Conservation (phyloP, 2,113 vertebrate genomes). For the Xiphophorus maculatus region DNA sequence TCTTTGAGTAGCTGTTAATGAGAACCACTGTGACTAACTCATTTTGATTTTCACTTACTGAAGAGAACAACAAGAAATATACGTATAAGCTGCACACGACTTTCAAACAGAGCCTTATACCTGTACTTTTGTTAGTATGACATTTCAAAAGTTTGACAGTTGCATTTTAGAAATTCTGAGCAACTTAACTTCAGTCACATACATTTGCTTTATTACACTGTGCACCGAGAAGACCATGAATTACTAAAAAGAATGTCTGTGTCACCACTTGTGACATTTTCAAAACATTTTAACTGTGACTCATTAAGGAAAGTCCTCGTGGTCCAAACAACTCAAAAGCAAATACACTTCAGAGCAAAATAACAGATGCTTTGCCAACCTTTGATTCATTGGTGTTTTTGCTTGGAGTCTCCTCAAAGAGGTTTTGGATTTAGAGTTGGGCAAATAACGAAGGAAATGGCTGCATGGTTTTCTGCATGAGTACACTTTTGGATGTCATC, state of each 20-base stretch:
- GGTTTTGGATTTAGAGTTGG: slow-evolving; percentile 1
- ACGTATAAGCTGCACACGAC: no score
- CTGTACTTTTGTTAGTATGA: no score
- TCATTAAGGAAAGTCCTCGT: slow-evolving; percentile 7
- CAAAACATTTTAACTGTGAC: neutral
- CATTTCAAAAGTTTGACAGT: no score
- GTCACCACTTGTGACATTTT: neutral
- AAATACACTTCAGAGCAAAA: slow-evolving; percentile 25
- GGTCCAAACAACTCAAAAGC: neutral
- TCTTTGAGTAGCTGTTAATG: no score
- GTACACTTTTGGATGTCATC: slow-evolving; percentile 6
- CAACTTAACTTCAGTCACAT: no score
- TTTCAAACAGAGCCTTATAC: no score
- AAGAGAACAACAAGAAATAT: no score
- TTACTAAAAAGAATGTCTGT: slow-evolving; percentile 2
- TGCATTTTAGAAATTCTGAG: no score
- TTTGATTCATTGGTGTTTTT: neutral
- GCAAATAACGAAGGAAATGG: slow-evolving; percentile 2
- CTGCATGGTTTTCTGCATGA: slow-evolving; percentile 4
- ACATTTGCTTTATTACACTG: no score
- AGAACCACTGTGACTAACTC: no score
- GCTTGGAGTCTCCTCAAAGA: slow-evolving; percentile 6
- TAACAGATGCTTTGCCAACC: slow-evolving; percentile 20
- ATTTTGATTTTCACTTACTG: no score
- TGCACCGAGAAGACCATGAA: no score